phyloP scores from a whole-genome alignment of 2,113 vertebrate genomes.

The Pluvianellus socialis region DNA sequence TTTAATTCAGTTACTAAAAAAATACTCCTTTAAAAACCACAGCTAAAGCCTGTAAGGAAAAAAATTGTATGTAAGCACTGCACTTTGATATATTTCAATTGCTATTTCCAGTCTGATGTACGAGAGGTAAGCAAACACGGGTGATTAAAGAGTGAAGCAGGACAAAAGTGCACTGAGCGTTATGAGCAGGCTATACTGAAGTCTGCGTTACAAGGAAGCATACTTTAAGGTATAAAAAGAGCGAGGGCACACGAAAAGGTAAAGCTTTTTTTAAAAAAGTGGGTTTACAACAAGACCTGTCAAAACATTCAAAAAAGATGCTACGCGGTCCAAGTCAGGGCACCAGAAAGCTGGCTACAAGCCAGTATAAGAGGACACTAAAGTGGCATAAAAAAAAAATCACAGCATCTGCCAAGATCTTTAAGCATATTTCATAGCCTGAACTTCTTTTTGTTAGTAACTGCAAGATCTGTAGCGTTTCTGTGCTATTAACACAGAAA shows the following conservation, averaged over 20 bases:
- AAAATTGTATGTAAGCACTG: background rate
- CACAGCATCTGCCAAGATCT: background rate
- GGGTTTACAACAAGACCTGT: background rate
- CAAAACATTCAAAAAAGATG: background rate
- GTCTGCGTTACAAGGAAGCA: background rate
- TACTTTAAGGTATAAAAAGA: background rate
- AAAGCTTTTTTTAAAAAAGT: background rate
- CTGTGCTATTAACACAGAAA: background rate
- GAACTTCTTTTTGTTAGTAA: background rate
- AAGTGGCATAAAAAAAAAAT: background rate
- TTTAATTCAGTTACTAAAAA: background rate
- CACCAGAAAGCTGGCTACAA: background rate
- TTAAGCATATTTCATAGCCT: background rate
- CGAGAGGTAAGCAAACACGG: background rate
- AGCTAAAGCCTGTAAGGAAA: conserved; percentile 2
- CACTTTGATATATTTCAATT: background rate
- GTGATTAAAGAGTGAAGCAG: background rate
- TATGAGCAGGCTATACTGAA: background rate
- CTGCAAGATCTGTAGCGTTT: background rate
- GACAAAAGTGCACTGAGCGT: background rate
- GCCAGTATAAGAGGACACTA: background rate
- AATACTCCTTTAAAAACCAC: background rate
- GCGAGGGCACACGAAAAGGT: background rate
- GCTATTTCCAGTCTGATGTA: background rate
- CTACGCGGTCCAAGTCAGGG: background rate